Percentiles rank a stretch among this genome's conserved stretches.
Evolutionary conservation across 1,140 invertebrate genomes (phyloP).

Genomic region (Notospermus geniculatus): DNA sequence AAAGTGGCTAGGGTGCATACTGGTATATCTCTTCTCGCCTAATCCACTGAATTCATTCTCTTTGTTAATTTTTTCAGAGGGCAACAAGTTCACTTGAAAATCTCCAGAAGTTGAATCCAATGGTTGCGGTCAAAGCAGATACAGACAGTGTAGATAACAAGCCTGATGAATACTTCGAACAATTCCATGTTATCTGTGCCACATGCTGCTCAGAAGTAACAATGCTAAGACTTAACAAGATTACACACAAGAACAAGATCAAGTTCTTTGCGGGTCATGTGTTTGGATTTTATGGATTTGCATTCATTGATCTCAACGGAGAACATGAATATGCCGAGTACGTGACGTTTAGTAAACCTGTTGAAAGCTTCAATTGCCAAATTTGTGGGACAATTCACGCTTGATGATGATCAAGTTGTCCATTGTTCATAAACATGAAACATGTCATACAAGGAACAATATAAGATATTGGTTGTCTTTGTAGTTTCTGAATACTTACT

Average conservation of each 20-base stretch:
- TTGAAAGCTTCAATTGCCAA: too few relatives aligned
- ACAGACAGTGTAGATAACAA: conserved; percentile 64
- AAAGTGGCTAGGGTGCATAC: too few relatives aligned
- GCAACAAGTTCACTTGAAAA: conserved; percentile 76
- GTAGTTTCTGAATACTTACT: too few relatives aligned
- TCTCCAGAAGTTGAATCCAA: conserved; percentile 83
- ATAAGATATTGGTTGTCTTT: too few relatives aligned
- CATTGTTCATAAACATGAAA: background rate
- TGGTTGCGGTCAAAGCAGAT: conserved; percentile 81
- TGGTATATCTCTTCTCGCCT: too few relatives aligned
- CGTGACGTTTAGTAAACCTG: conserved; percentile 53
- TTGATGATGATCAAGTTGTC: background rate
- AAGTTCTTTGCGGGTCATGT: conserved; percentile 89
- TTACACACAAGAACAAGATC: conserved; percentile 75
- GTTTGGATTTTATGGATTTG: conserved; percentile 90
- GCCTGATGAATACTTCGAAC: conserved; percentile 66
- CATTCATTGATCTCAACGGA: conserved; percentile 82
- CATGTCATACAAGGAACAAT: too few relatives aligned
- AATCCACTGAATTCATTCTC: conserved; percentile 3
- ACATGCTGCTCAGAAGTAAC: conserved; percentile 71
- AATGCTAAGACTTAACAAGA: conserved; percentile 73
- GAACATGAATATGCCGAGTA: conserved; percentile 81
- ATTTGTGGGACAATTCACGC: too few relatives aligned
- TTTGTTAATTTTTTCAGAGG: conserved; percentile 63
- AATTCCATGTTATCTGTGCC: conserved; percentile 84